These are phyloP conservation scores for Phataginus tetradactyla DNA, from an alignment of 2,797 vertebrate species.

Conservation along the genomic window DNA sequence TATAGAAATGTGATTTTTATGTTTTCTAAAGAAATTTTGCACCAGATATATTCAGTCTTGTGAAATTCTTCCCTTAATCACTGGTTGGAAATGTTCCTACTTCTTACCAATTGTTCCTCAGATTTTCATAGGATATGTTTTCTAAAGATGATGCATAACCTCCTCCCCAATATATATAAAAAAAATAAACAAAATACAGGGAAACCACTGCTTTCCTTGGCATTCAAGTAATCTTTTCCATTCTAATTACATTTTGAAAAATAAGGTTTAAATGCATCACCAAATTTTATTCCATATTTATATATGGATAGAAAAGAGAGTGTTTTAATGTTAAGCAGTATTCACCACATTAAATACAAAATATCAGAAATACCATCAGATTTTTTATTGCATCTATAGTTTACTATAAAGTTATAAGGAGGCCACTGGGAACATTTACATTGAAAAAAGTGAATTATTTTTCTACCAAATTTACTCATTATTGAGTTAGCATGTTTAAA, in stretches of 20 bases:
- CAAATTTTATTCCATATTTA: background rate
- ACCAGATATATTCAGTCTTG: background rate
- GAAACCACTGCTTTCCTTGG: background rate
- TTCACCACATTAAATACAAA: background rate
- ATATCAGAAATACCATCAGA: background rate
- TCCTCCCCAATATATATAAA: background rate
- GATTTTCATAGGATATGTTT: background rate
- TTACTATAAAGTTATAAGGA: background rate
- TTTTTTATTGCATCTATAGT: background rate
- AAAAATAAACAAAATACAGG: background rate
- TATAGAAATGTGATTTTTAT: background rate
- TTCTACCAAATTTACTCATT: background rate
- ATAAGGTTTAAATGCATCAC: background rate
- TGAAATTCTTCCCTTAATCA: background rate
- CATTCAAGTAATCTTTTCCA: background rate
- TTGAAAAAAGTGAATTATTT: background rate
- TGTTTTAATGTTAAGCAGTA: background rate
- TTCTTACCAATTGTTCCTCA: background rate
- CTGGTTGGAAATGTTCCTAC: background rate
- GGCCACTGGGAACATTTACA: background rate
- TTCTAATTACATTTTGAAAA: background rate
- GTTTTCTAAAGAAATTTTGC: background rate
- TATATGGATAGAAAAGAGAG: background rate
- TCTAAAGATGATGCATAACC: background rate
- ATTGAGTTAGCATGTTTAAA: background rate